Base-by-base conservation (phyloP, 2,797 vertebrate genomes). In the Karalla daura region DNA sequence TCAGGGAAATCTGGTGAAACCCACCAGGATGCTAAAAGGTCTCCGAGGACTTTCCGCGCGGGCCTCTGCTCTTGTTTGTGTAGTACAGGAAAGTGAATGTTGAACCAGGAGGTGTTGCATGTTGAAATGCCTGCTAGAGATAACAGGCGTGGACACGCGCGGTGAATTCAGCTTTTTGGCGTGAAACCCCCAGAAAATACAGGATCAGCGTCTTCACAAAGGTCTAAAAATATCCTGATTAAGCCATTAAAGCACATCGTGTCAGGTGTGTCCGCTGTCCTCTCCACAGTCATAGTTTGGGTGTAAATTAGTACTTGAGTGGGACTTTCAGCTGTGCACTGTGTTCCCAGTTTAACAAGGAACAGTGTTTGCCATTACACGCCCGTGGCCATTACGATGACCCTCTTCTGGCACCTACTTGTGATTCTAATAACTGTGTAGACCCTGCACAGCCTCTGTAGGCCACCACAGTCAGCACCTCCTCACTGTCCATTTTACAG, bases 271-370 rank as follows among this genome's bases (percentile, higher is more conserved):
- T n/a, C 15, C n/a, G 15, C 24, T 55, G 24, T 59, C 47, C 33
- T 36, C 33, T 36, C n/a, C 43, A 5, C 15, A 45, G 33, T 46
- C 11, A 52, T 28, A 55, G 24, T 44, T 23, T 3, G 11, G 49
- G 47, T 43, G 41, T 62, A 35, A 60, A 60, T 63, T 28, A 44
- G 50, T 46, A 46, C 40, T 24, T 27, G 25, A 36, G 50, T 58
- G 12, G 40, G 73, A 52, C 33, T 70, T 59, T 45, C 10, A 32
- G 27, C 39, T 39, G 37, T 7, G 56, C 52, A 12, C 32, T 33
- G 27, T 28, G 27, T 41, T 64, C 39, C 24, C 28, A 39, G 46
- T 59, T 58, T 25, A 58, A 59, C 52, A 61, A 23, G 47, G 20
- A 30, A 30, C 32, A 24, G 30, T 23, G 21, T 55, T 62, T 35